These are phyloP conservation scores for Caenorhabditis macrosperma DNA, from an alignment of 2,888 invertebrate genomes.

Conservation along the genomic window DNA sequence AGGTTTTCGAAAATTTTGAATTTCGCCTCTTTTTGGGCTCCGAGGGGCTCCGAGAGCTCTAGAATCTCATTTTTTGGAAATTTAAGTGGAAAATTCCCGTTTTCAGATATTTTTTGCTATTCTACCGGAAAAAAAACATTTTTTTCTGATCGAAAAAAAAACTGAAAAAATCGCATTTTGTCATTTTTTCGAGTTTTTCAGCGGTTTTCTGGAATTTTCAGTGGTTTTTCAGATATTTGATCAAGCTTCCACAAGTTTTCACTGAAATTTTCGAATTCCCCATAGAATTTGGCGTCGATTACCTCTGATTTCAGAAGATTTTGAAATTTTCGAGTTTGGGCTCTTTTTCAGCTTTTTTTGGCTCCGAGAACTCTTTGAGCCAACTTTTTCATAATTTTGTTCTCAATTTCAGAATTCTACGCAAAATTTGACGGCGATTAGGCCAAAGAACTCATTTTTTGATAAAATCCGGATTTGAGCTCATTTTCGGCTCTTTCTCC, in stretches of 20 bases:
- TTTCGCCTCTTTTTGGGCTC: too few relatives aligned
- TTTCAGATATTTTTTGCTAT: not conserved
- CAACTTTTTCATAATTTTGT: not conserved
- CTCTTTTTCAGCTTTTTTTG: not conserved
- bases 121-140: not conserved
- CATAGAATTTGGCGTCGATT: not conserved
- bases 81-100: not conserved
- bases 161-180: too few relatives aligned
- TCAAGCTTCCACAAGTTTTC: not conserved
- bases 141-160: too few relatives aligned
- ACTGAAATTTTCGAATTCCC: not conserved
- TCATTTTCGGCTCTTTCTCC: too few relatives aligned
- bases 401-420: not conserved
- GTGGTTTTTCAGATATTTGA: too few relatives aligned
- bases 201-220: too few relatives aligned
- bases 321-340: not conserved
- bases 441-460: too few relatives aligned
- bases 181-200: not conserved
- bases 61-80: too few relatives aligned
- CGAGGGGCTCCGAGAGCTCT: too few relatives aligned
- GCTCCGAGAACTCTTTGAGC: not conserved
- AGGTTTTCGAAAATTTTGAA: conserved; percentile 12
- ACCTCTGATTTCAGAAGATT: not conserved
- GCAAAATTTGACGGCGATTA: not conserved
- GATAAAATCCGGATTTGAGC: too few relatives aligned